phyloP scores from a whole-genome alignment of 2,113 vertebrate genomes.

The Mugil cephalus region DNA sequence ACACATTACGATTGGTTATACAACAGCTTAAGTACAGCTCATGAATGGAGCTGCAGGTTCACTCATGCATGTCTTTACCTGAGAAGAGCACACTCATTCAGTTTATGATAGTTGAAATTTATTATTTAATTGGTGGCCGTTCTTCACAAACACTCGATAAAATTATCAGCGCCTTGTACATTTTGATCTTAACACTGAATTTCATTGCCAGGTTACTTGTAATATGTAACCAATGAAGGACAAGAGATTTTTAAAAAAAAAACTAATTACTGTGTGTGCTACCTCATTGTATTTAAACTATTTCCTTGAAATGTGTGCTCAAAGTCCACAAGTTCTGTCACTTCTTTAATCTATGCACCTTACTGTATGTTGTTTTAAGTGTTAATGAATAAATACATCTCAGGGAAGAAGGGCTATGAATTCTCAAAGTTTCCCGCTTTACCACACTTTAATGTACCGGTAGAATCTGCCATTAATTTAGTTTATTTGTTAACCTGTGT shows the following conservation, averaged over 20 bases:
- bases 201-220: background rate
- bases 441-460: background rate
- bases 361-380: slow-evolving; percentile 38
- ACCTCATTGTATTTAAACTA: slow-evolving; percentile 30
- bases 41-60: background rate
- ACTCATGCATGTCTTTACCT: too few relatives aligned
- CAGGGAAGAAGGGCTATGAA: slow-evolving; percentile 11
- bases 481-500: too few relatives aligned
- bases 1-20: background rate
- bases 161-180: too few relatives aligned
- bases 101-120: background rate
- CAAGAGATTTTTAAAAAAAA: background rate
- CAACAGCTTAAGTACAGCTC: background rate
- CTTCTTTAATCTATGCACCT: slow-evolving; percentile 21
- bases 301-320: slow-evolving; percentile 41
- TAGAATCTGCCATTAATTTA: background rate
- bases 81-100: too few relatives aligned
- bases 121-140: background rate
- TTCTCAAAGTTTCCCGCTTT: background rate
- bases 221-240: background rate
- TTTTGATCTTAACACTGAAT: background rate
- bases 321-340: slow-evolving; percentile 58
- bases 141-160: background rate
- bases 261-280: slow-evolving; percentile 19
- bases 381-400: slow-evolving; percentile 71